Percentiles rank a stretch among this genome's conserved stretches.
These are phyloP conservation scores for Philaethria dido DNA, from an alignment of 2,888 invertebrate species.

Conservation along the genomic window DNA sequence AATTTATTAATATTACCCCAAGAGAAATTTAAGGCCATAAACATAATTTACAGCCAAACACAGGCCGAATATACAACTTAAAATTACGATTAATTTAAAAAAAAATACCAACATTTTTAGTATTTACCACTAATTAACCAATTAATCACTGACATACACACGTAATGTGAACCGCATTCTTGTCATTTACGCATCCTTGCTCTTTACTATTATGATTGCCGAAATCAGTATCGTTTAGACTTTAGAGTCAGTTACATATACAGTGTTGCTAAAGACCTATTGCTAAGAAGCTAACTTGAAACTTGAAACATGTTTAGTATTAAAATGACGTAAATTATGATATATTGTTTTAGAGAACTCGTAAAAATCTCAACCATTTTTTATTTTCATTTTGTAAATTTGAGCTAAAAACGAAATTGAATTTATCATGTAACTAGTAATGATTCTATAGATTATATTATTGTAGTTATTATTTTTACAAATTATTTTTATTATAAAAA, in stretches of 20 bases:
- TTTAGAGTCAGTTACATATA: background rate
- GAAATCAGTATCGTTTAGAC: background rate
- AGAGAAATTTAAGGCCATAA: no score
- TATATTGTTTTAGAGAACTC: background rate
- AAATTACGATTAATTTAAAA: background rate
- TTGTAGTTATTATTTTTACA: no score
- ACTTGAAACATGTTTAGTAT: background rate
- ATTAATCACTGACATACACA: background rate
- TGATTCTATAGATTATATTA: no score
- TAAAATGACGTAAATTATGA: background rate
- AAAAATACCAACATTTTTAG: background rate
- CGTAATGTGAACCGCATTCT: conserved; percentile 16
- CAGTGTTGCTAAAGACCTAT: background rate
- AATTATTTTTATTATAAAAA: no score
- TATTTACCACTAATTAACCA: background rate
- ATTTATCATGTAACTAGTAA: no score
- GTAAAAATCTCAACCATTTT: no score
- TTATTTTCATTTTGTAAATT: no score
- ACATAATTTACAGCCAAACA: no score
- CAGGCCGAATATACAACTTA: no score
- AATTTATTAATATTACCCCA: no score
- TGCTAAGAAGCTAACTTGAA: background rate
- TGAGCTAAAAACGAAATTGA: no score
- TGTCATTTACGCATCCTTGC: conserved; percentile 28
- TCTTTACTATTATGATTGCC: background rate